Percentiles rank a stretch among this genome's conserved stretches.
Evolutionary conservation across 2,888 invertebrate genomes (phyloP).

Genomic region (Phalera bucephala): DNA sequence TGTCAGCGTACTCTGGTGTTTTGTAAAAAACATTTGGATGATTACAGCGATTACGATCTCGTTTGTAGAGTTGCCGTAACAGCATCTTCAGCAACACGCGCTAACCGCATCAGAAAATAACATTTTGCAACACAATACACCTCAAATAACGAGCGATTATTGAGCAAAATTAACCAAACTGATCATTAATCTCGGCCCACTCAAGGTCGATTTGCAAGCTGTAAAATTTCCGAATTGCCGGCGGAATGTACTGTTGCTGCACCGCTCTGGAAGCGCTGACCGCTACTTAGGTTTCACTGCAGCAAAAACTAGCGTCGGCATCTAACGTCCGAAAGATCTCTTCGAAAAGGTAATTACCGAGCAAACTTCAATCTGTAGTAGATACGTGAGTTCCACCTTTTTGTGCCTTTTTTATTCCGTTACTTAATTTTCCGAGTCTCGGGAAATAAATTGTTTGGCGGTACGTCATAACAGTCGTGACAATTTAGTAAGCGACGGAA

Average conservation of each 20-base stretch:
- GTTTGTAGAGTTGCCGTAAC: constrained; percentile 2
- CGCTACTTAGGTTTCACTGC: constrained; percentile 35
- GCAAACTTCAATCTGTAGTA: constrained; percentile 26
- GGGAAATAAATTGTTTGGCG: constrained; percentile 10
- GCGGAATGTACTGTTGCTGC: constrained; percentile 28
- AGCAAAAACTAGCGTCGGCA: constrained; percentile 32
- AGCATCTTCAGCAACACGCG: constrained; percentile 16
- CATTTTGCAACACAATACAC: constrained; percentile 28
- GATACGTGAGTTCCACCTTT: constrained; percentile 23
- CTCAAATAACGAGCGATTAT: constrained; percentile 30
- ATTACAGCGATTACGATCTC: neutral
- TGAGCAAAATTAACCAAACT: constrained; percentile 32
- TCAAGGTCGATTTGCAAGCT: constrained; percentile 50
- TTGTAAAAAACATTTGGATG: neutral
- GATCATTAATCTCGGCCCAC: constrained; percentile 34
- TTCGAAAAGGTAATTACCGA: constrained; percentile 21
- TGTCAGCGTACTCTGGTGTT: neutral
- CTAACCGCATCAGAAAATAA: constrained; percentile 16
- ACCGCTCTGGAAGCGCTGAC: constrained; percentile 29
- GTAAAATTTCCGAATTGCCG: constrained; percentile 28
- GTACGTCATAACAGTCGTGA: constrained; percentile 9
- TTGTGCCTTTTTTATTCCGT: constrained; percentile 14
- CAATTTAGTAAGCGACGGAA: neutral
- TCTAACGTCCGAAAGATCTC: constrained; percentile 21
- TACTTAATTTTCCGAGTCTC: constrained; percentile 10